A percentile compares a stretch with the other conserved stretches of the same genome.
Conservation (phyloP, 2,113 vertebrate genomes). For the Nycticebus coucang region DNA sequence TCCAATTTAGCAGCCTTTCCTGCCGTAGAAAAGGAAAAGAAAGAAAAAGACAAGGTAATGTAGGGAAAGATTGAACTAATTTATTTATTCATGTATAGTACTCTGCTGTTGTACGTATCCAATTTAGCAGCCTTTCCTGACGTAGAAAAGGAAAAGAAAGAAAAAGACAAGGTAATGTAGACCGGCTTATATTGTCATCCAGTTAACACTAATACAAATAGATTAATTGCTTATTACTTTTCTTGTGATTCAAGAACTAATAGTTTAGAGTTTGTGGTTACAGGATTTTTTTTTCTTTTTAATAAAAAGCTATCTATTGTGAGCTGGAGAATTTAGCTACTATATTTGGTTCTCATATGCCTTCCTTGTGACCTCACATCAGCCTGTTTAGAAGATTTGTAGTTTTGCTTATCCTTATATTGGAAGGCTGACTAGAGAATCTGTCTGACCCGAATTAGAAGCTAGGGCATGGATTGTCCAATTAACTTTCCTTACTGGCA, state of each 20-base stretch:
- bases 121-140: neutral
- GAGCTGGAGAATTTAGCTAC: constrained; percentile 71
- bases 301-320: constrained; percentile 30
- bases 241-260: constrained; percentile 39
- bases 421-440: constrained; percentile 63
- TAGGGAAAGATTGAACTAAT: neutral
- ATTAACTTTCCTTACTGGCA: constrained; percentile 20
- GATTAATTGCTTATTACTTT: constrained; percentile 48
- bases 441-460: constrained; percentile 68
- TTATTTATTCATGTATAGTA: constrained; percentile 1
- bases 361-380: constrained; percentile 68
- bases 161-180: neutral
- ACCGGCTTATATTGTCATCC: neutral
- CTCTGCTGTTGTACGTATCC: neutral
- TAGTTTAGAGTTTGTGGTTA: constrained; percentile 32
- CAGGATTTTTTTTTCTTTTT: neutral
- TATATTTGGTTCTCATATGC: constrained; percentile 74
- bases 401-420: constrained; percentile 72
- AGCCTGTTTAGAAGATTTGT: constrained; percentile 62
- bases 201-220: constrained; percentile 13
- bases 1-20: neutral
- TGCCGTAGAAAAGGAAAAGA: constrained; percentile 29
- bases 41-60: too few relatives aligned
- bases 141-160: constrained; percentile 11
- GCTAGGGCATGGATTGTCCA: neutral